These are phyloP conservation scores for Clunio marinus DNA, from an alignment of 2,888 invertebrate genomes.

Conservation along the genomic window DNA sequence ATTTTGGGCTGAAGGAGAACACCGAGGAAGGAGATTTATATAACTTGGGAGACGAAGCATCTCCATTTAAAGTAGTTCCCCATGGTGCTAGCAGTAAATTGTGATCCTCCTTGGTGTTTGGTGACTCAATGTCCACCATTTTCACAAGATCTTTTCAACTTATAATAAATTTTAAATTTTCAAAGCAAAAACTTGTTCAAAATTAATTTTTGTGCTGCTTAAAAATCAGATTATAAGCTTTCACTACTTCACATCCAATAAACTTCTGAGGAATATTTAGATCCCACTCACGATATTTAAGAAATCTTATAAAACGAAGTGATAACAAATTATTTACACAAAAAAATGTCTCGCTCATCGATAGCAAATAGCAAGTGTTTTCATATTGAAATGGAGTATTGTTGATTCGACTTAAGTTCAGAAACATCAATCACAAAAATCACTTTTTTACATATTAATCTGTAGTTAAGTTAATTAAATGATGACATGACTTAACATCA, in stretches of 20 bases:
- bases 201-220: not conserved
- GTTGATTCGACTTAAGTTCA: not conserved
- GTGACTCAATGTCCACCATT: conserved; percentile 25
- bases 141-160: not conserved
- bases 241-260: conserved; percentile 22
- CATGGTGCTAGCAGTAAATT: conserved; percentile 33
- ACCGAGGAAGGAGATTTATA: not conserved
- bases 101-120: conserved; percentile 27
- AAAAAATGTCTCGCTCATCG: conserved; percentile 8
- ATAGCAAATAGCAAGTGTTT: not conserved
- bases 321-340: conserved; percentile 39
- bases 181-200: not conserved
- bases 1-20: not conserved
- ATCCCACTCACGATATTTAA: conserved; percentile 28
- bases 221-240: not conserved
- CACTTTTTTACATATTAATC: too few species aligned
- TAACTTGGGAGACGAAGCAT: not conserved
- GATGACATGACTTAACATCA: too few species aligned
- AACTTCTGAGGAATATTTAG: conserved; percentile 19
- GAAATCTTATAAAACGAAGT: conserved; percentile 9
- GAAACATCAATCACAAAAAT: too few species aligned
- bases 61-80: not conserved
- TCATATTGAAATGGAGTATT: not conserved
- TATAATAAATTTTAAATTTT: too few species aligned
- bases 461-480: too few species aligned